phyloP scores from a whole-genome alignment of 2,888 invertebrate species.

The Phyllotreta cruciferae region DNA sequence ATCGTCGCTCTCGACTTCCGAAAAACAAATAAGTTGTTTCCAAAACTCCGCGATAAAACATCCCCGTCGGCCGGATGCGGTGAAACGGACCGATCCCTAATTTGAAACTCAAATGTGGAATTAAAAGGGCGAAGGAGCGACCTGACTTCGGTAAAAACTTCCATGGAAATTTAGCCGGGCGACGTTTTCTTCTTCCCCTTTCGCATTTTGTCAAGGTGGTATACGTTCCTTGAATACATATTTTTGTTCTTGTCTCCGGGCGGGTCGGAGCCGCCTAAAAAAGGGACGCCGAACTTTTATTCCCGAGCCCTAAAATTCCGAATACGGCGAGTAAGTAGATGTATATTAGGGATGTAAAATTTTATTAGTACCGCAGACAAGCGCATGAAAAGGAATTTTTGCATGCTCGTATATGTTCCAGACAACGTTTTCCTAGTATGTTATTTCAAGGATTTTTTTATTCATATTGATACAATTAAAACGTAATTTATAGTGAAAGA shows the following conservation, averaged over 20 bases:
- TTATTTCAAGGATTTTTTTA: too few relatives aligned
- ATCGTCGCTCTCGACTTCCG: too few relatives aligned
- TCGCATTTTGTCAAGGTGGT: slow-evolving; percentile 27
- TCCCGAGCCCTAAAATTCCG: neutral
- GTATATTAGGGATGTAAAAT: too few relatives aligned
- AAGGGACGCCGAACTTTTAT: neutral
- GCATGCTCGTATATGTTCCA: too few relatives aligned
- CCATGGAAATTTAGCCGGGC: slow-evolving; percentile 22
- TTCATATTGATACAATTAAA: too few relatives aligned
- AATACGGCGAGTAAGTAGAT: too few relatives aligned
- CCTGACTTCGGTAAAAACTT: slow-evolving; percentile 34
- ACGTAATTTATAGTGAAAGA: too few relatives aligned
- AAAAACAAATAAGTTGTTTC: slow-evolving; percentile 20
- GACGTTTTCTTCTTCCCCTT: slow-evolving; percentile 27
- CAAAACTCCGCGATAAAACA: slow-evolving; percentile 29
- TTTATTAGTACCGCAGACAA: too few relatives aligned
- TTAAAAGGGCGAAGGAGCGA: slow-evolving; percentile 29
- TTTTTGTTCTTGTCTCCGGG: slow-evolving; percentile 25
- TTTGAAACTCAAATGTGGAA: slow-evolving; percentile 37
- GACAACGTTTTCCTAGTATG: too few relatives aligned
- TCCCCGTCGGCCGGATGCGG: slow-evolving; percentile 21
- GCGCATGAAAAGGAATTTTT: too few relatives aligned
- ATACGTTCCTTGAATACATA: slow-evolving; percentile 27
- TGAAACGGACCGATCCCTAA: slow-evolving; percentile 28
- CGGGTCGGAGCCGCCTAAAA: slow-evolving; percentile 5